phyloP scores from a whole-genome alignment of 2,113 vertebrate genomes.

The Ondatra zibethicus region DNA sequence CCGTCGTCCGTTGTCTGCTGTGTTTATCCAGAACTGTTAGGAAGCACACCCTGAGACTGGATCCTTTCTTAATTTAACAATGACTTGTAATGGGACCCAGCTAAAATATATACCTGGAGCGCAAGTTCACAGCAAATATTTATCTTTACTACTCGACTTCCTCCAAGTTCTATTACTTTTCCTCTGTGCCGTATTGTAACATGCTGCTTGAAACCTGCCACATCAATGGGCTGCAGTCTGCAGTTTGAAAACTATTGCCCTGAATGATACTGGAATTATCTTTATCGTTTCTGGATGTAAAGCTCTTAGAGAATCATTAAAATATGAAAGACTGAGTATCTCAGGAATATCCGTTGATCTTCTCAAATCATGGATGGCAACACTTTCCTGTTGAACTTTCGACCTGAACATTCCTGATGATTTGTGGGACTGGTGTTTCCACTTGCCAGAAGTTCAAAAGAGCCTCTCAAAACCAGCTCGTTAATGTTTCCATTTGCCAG shows the following conservation, averaged over 20 bases:
- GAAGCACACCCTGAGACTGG: neutral
- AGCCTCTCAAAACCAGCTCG: constrained; percentile 26
- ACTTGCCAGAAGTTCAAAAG: constrained; percentile 80
- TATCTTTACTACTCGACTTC: neutral
- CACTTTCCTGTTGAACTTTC: constrained; percentile 47
- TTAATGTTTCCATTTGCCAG: constrained; percentile 72
- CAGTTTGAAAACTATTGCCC: constrained; percentile 31
- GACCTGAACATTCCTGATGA: constrained; percentile 60
- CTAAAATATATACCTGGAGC: neutral
- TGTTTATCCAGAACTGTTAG: neutral
- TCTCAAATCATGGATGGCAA: constrained; percentile 38
- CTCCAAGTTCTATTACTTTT: neutral
- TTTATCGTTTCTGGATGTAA: constrained; percentile 49
- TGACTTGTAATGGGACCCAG: neutral
- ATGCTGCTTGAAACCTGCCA: neutral
- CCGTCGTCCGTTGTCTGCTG: neutral
- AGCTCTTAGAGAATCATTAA: constrained; percentile 36
- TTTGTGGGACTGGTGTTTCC: constrained; percentile 68
- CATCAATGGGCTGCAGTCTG: neutral
- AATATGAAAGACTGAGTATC: constrained; percentile 3
- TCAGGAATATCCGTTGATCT: neutral
- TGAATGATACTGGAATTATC: constrained; percentile 2
- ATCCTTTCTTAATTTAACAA: neutral
- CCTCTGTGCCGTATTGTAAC: neutral
- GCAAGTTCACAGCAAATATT: neutral